These are phyloP conservation scores for Rhinophrynus dorsalis DNA, from an alignment of 2,797 vertebrate species.

Conservation along the genomic window DNA sequence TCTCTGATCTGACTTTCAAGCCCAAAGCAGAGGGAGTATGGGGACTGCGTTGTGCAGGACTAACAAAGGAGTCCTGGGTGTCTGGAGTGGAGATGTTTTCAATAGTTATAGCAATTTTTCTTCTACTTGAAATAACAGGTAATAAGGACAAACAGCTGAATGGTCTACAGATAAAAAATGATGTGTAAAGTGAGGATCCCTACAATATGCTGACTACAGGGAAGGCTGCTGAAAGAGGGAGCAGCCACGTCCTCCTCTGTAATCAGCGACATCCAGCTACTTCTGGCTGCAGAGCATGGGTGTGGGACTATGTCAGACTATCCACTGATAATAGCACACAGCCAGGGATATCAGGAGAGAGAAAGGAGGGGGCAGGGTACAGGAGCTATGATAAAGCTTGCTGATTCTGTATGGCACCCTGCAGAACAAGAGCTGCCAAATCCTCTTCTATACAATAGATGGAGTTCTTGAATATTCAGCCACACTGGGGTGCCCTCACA, in stretches of 20 bases:
- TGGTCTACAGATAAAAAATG: too few species aligned
- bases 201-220: slow-evolving; percentile 12
- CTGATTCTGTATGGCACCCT: slow-evolving; percentile 18
- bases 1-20: too few species aligned
- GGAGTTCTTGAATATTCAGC: slow-evolving; percentile 35
- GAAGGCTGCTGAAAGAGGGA: slow-evolving; percentile 3
- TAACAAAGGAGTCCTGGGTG: too few species aligned
- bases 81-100: too few species aligned
- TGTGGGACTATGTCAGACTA: slow-evolving; percentile 25
- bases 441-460: slow-evolving; percentile 25
- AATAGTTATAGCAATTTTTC: too few species aligned
- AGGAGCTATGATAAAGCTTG: slow-evolving; percentile 31
- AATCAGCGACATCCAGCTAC: slow-evolving; percentile 40
- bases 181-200: not conserved
- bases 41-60: too few species aligned
- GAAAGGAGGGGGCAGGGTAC: slow-evolving; percentile 9
- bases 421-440: slow-evolving; percentile 6
- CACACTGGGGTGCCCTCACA: not conserved
- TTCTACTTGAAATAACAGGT: too few species aligned
- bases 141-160: too few species aligned
- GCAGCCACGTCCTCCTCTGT: slow-evolving; percentile 32
- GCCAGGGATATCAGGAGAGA: slow-evolving; percentile 16
- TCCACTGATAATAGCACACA: slow-evolving; percentile 36
- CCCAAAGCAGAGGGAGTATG: too few species aligned
- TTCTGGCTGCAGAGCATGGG: slow-evolving; percentile 25